Evolutionary conservation across 2,797 vertebrate species (phyloP), one percentile per base, ranked within the genome.

Genomic region (Sebastes taczanowskii): DNA sequence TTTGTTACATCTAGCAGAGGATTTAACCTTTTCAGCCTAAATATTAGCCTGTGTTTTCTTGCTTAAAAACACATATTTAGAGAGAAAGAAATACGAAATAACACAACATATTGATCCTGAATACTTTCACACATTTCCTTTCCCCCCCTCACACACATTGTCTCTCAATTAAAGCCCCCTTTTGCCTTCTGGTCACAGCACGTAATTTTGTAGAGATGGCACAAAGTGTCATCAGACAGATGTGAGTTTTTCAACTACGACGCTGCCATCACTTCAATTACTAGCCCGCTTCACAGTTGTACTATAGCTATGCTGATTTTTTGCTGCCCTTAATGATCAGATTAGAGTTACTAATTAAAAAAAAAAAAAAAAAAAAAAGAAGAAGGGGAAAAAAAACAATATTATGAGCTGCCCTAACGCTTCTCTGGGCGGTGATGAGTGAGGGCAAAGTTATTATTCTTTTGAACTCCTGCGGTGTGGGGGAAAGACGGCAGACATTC

Each of bases 351-450:
- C 90, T 95, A 96, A 96, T 96, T 95, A 92, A 88, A 90, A 77
- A 63, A 27, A 92, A 88, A 92, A 88, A 88, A 88, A 92, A 92
- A 88, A 62, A 11, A 61, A 60, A 4, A 38, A 69, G 6, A 34
- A 32, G n/a, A 29, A 60, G 63, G 22, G 16, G 10, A 71, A 80
- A 82, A 90, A 90, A 90, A 85, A 93, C 83, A 93, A 94, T 94
- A 95, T 96, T 95, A 95, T 71, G 92, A 94, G 93, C 92, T 91
- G 93, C 92, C 90, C 89, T 93, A 96, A 95, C 93, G 94, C 95
- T 95, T 94, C 96, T 96, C 96, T 95, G 87, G 95, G 96, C 80
- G 95, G 94, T 94, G 94, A 96, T 96, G 95, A 96, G 94, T 91
- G 93, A 94, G 92, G 90, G 89, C 91, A 92, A 93, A 94, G 96